A percentile compares a stretch with the other conserved stretches of the same genome.
phyloP scores from a whole-genome alignment of 2,888 invertebrate genomes.

The Crioceris asparagi region DNA sequence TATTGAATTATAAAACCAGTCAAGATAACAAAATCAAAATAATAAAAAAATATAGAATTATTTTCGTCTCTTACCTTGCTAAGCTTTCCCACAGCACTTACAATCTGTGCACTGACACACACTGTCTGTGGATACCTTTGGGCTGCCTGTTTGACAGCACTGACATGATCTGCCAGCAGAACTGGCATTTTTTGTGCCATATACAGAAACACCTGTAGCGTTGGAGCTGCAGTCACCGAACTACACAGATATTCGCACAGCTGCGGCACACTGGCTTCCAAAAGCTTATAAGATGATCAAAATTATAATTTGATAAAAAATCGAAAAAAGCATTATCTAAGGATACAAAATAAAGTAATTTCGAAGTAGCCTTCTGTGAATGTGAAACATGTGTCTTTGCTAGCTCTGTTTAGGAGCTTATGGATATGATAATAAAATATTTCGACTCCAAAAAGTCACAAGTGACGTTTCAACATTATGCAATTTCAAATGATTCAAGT shows the following conservation, averaged over 20 bases:
- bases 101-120: slow-evolving; percentile 57
- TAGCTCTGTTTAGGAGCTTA: too few species aligned
- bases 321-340: too few species aligned
- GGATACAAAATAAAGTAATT: too few species aligned
- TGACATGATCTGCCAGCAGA: slow-evolving; percentile 59
- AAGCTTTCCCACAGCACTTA: slow-evolving; percentile 60
- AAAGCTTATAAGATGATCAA: slow-evolving; percentile 48
- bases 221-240: slow-evolving; percentile 49
- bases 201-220: slow-evolving; percentile 64
- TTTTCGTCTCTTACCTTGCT: slow-evolving; percentile 54
- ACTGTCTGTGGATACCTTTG: slow-evolving; percentile 55
- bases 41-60: background rate
- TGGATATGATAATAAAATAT: too few species aligned
- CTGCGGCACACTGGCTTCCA: slow-evolving; percentile 73
- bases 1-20: too few species aligned
- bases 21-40: too few species aligned
- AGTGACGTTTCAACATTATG: too few species aligned
- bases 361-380: too few species aligned
- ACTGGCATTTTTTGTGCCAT: slow-evolving; percentile 61
- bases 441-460: too few species aligned
- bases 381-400: too few species aligned
- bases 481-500: too few species aligned
- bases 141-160: slow-evolving; percentile 55
- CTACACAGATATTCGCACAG: slow-evolving; percentile 64
- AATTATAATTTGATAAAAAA: too few species aligned